These are phyloP conservation scores for Parnassius smintheus DNA, from an alignment of 2,888 invertebrate genomes.

Conservation along the genomic window DNA sequence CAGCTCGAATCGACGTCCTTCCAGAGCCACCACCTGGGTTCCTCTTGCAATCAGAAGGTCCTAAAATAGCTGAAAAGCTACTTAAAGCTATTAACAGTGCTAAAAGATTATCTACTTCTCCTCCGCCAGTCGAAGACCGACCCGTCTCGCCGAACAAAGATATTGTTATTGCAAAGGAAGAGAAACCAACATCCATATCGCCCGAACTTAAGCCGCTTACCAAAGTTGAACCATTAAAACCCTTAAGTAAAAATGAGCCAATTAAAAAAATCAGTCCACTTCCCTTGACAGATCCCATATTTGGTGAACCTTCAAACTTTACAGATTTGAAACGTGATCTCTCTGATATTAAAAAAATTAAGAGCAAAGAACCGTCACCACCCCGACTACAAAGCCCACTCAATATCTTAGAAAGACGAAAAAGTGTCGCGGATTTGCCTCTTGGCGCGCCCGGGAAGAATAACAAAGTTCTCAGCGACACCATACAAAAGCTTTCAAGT, in stretches of 20 bases:
- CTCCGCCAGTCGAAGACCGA: slow-evolving; percentile 58
- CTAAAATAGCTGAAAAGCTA: slow-evolving; percentile 83
- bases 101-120: slow-evolving; percentile 75
- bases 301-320: slow-evolving; percentile 65
- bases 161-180: slow-evolving; percentile 37
- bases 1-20: slow-evolving; percentile 71
- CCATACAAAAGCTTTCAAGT: slow-evolving; percentile 82
- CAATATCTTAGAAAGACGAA: slow-evolving; percentile 63
- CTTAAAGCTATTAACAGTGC: slow-evolving; percentile 82
- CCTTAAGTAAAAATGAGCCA: slow-evolving; percentile 47
- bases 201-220: slow-evolving; percentile 46
- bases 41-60: slow-evolving; percentile 72
- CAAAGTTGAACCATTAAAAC: slow-evolving; percentile 48
- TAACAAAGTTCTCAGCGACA: slow-evolving; percentile 83
- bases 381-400: slow-evolving; percentile 65
- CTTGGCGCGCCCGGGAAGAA: slow-evolving; percentile 70
- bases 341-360: slow-evolving; percentile 59
- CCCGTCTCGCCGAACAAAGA: slow-evolving; percentile 61
- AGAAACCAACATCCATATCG: slow-evolving; percentile 37
- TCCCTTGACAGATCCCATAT: slow-evolving; percentile 56
- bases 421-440: slow-evolving; percentile 67
- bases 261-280: slow-evolving; percentile 51
- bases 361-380: slow-evolving; percentile 56
- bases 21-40: slow-evolving; percentile 75
- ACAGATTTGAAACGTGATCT: slow-evolving; percentile 59